Percentiles rank a stretch among this genome's conserved stretches.
Conservation (phyloP, 2,888 invertebrate genomes). For the Hemicrepidius hirtus region DNA sequence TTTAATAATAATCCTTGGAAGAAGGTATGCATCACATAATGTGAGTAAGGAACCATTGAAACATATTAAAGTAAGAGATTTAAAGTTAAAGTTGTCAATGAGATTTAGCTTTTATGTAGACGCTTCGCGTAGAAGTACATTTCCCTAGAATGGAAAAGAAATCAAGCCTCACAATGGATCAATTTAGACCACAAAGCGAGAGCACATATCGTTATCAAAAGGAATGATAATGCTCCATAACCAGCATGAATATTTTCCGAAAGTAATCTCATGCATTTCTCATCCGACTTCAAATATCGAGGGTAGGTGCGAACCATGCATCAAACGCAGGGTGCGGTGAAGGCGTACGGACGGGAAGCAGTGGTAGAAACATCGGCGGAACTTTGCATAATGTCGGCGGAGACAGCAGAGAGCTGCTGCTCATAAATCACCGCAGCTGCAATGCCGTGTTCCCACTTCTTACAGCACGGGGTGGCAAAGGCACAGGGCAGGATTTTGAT, state of each 20-base stretch:
- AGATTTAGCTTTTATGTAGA: constrained; percentile 24
- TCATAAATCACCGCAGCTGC: constrained; percentile 70
- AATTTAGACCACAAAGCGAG: constrained; percentile 49
- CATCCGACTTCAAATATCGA: constrained; percentile 60
- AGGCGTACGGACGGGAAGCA: constrained; percentile 60
- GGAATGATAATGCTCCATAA: constrained; percentile 61
- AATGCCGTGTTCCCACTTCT: constrained; percentile 54
- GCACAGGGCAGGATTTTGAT: constrained; percentile 50
- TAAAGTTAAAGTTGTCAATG: constrained; percentile 4
- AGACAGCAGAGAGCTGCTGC: constrained; percentile 70
- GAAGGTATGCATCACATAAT: too few relatives aligned
- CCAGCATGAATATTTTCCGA: constrained; percentile 63
- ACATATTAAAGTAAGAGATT: not conserved
- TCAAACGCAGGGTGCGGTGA: constrained; percentile 61
- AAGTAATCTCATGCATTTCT: constrained; percentile 61
- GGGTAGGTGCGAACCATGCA: constrained; percentile 64
- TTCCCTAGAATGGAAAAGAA: constrained; percentile 35
- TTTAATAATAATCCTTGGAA: too few relatives aligned
- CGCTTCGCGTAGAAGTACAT: constrained; percentile 26
- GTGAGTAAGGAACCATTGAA: too few relatives aligned
- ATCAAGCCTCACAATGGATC: constrained; percentile 52
- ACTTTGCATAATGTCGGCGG: constrained; percentile 72
- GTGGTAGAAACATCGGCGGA: constrained; percentile 69
- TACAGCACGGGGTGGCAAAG: constrained; percentile 47
- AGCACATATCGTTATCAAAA: constrained; percentile 59